Evolutionary conservation across 2,113 vertebrate genomes (phyloP), one percentile per base, ranked within the genome.

Genomic region (Hippocampus barbouri): DNA sequence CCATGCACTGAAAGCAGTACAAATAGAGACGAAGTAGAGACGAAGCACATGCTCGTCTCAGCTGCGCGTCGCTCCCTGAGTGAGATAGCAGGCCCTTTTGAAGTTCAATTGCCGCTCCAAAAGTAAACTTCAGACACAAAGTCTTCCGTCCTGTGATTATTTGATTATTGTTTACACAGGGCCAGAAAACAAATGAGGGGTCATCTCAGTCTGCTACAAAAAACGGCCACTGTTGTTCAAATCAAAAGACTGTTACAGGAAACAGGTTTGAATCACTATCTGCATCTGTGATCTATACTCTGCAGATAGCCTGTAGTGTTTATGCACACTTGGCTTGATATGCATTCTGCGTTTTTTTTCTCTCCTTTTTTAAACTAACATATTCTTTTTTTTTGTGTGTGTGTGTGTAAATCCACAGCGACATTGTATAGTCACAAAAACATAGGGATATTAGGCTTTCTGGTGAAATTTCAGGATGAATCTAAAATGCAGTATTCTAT

Each of bases 131-230:
- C 72, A 83, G 87, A 88, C 85, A 89, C 80, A 83, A 86, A 83
- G 87, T 88, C 87, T 91, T 92, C 89, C 88, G 80, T 90, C 89
- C 89, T 87, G 88, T 81, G 71, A 88, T 90, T 89, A 91, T 90
- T 87, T 81, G 83, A 79, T 86, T 84, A 78, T 86, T 92, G 88
- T 89, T 90, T 89, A 84, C 74, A 83, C 83, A 75, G 77, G 87
- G 70, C 69, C 78, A 77, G 78, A 83, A 88, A 89, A 87, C 83
- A 86, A 90, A 84, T 78, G 79, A 73, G 60, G 72, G 84, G 73
- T 88, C 89, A 86, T 88, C 85, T 69, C 69, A 69, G 79, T 79
- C 53, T n/a, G 23, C 66, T 63, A n/a, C 71, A 68, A 69, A 74
- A 85, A 79, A 76, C 34, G 67, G 27, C 49, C 27, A 56, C 74